phyloP scores from a whole-genome alignment of 1,140 invertebrate species.

The Aphelenchoides besseyi region DNA sequence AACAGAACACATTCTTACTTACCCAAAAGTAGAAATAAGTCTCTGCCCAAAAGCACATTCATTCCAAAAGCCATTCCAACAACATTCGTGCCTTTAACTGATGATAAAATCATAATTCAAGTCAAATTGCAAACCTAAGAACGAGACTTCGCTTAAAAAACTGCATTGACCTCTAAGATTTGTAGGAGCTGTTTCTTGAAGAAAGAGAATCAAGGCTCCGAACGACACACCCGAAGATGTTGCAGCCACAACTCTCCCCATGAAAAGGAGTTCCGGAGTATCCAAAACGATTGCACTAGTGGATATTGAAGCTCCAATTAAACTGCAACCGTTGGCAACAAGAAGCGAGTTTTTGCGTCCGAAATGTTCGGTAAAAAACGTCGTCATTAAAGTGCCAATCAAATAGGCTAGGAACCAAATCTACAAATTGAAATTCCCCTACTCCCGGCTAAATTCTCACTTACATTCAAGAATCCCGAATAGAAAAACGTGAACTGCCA shows the following conservation, averaged over 20 bases:
- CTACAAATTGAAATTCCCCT: conserved; percentile 49
- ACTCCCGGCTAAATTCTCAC: no score
- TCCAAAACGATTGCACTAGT: conserved; percentile 22
- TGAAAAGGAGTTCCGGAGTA: conserved; percentile 44
- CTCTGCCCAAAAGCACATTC: conserved; percentile 39
- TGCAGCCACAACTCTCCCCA: conserved; percentile 46
- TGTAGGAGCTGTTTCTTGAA: conserved; percentile 56
- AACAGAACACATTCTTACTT: background rate
- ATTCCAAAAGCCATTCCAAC: conserved; percentile 57
- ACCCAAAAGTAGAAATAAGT: conserved; percentile 47
- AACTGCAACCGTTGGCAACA: conserved; percentile 33
- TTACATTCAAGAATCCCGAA: no score
- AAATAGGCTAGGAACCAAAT: conserved; percentile 58
- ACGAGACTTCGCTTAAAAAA: conserved; percentile 51
- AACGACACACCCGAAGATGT: conserved; percentile 49
- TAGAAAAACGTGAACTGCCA: conserved; percentile 52
- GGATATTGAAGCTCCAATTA: conserved; percentile 22
- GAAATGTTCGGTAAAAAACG: conserved; percentile 43
- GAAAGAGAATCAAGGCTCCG: conserved; percentile 53
- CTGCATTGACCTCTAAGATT: conserved; percentile 40
- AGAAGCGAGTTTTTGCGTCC: conserved; percentile 36
- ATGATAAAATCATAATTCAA: no score
- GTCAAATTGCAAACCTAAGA: no score
- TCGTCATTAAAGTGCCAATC: conserved; percentile 51
- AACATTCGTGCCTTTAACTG: conserved; percentile 31